Conservation (phyloP, 2,113 vertebrate genomes). For the Sceloporus undulatus region DNA sequence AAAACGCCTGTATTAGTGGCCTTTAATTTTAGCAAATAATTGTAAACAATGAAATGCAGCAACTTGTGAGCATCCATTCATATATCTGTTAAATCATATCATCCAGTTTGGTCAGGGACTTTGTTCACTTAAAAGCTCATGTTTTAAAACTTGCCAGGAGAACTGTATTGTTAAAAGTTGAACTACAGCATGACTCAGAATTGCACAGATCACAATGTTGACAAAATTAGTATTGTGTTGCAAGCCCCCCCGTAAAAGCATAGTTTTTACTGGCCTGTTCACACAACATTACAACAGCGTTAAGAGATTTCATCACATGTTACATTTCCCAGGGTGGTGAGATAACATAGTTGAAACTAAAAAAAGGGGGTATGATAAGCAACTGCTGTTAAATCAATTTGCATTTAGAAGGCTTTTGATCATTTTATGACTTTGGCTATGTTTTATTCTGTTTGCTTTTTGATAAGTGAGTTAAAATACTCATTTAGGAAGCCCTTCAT, state of each 20-base stretch:
- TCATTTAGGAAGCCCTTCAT: background rate
- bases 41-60: background rate
- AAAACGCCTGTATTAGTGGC: background rate
- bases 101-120: background rate
- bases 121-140: background rate
- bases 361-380: conserved; percentile 31
- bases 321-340: conserved; percentile 48
- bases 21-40: background rate
- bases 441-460: conserved; percentile 36
- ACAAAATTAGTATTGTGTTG: background rate
- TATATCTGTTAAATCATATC: background rate
- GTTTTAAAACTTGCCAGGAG: background rate
- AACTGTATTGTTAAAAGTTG: background rate
- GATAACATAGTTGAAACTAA: background rate
- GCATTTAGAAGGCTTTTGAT: conserved; percentile 34
- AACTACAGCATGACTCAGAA: background rate
- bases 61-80: background rate
- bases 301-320: conserved; percentile 52
- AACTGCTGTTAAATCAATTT: conserved; percentile 37
- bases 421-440: conserved; percentile 24
- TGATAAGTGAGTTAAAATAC: conserved; percentile 1
- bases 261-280: conserved; percentile 30
- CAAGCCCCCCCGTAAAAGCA: conserved; percentile 9
- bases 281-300: conserved; percentile 16
- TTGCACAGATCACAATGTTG: background rate